Evolutionary conservation across 2,113 vertebrate genomes (phyloP).

Genomic region (Apistogramma diplotaenia): DNA sequence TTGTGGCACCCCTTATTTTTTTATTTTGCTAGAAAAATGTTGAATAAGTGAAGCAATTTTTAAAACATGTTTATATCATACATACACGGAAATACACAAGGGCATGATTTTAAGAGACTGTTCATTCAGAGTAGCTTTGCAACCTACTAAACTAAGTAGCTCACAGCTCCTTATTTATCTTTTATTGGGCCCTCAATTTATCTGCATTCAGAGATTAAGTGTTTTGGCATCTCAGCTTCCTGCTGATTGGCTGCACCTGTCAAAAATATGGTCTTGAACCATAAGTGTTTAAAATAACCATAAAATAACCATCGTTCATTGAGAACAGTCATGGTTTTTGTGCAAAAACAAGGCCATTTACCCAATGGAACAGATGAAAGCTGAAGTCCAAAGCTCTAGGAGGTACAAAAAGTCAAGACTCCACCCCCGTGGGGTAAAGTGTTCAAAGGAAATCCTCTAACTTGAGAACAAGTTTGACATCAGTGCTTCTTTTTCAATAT

Average conservation of each 20-base stretch:
- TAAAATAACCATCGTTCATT: too few species aligned
- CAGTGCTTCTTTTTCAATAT: neutral
- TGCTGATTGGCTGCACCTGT: neutral
- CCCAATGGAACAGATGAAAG: neutral
- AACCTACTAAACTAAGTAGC: neutral
- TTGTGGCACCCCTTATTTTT: neutral
- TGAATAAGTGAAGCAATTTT: too few species aligned
- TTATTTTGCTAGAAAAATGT: too few species aligned
- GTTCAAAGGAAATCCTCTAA: neutral
- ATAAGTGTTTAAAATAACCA: too few species aligned
- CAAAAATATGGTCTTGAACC: neutral
- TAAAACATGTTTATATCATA: too few species aligned
- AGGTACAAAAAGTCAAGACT: neutral
- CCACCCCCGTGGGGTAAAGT: neutral
- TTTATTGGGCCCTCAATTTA: neutral
- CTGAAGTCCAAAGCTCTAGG: neutral
- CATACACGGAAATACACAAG: neutral
- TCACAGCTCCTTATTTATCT: neutral
- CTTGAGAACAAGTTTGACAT: neutral
- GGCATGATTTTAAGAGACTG: neutral
- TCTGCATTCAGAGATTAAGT: neutral
- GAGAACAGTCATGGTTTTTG: neutral
- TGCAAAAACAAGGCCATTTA: neutral
- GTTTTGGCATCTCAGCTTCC: neutral
- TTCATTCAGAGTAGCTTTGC: neutral